Base-by-base conservation (phyloP, 1,140 invertebrate genomes). In the Diprion similis region DNA sequence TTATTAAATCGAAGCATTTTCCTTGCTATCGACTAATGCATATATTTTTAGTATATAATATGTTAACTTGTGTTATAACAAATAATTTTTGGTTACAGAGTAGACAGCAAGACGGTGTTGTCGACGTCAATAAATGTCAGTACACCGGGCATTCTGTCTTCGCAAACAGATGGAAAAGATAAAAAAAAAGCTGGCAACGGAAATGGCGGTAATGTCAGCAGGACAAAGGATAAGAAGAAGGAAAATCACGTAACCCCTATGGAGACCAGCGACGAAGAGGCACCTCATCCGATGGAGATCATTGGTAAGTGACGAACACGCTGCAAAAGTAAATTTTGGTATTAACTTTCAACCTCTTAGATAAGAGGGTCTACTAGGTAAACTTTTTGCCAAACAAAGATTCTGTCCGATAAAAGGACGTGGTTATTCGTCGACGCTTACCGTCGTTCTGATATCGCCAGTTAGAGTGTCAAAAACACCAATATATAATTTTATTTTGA, bases 191-290 rank as follows among this genome's bases (percentile, higher is more conserved):
- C 76, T 0, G 69, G 78, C 45, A 77, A 48, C 73, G 78, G 77
- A 65, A 74, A 68, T 8, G 75, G 78, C 15, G 72, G 77, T 8
- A 77, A 76, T 24, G 78, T 78, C 68, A 77, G 79, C 24, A 85
- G 82, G 67, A 79, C 85, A 65, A 88, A 88, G 72, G 87, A 88
- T 45, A 88, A 88, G 73, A 88, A 88, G 75, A 88, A 88, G 72
- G 86, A 88, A 47, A 87, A 87, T 71, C 87, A 88, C 66, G 77
- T 84, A 24, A 82, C 78, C 10, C 82, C 86, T 0, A 86, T 88
- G 85, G 87, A 88, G 51, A 88, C 87, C 8, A 88, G 86, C 68
- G 87, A 88, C 74, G 87, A 88, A 46, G 87, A 88, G 13, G 81
- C 87, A 7, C 11, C 51, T 8, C 86, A 88, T 66, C 73, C 80